Base-by-base conservation (phyloP, 2,797 vertebrate species). In the Enteromius viviparus region DNA sequence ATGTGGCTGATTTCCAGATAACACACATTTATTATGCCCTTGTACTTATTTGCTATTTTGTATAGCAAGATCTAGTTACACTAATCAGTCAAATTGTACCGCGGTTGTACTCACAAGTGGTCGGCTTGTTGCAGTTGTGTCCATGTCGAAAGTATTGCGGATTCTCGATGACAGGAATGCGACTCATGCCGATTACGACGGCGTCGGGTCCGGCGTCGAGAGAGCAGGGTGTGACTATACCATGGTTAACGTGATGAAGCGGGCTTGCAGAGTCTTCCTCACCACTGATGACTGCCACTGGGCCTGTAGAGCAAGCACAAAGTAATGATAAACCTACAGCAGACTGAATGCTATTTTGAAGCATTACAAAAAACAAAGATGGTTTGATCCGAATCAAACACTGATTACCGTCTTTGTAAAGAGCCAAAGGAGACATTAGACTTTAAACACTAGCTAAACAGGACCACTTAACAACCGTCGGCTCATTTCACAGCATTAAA, bases 231-330 rank as follows among this genome's bases (percentile, higher is more conserved):
- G 97, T 97, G 7, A 97, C 97, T 91, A 99, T 98, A 80, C 98
- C 98, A 0, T 99, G 98, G 91, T 99, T 99, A 89, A 99, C 97
- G 64, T 99, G 98, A 93, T 99, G 98, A 37, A 99, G 96, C 17
- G 98, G 98, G 85, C 97, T 99, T 86, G 98, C 98, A 0, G 98
- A 99, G 92, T 99, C 98, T 93, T 99, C 98, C 92, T 99, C 98
- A 0, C 97, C 97, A 1, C 97, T 99, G 92, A 99, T 99, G 88
- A 98, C 98, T 14, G 98, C 97, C 74, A 99, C 98, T 0, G 98
- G 97, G 88, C 97, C 97, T 99, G 91, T 21, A 84, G 74, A 34
- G 68, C 78, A 81, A n/a, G 87, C 15, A 78, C 51, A 86, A 10
- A 37, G 37, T 21, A 49, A 37, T 53, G 17, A 66, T 76, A 19